phyloP scores from a whole-genome alignment of 2,113 vertebrate genomes.

The Planiliza haematocheilus region DNA sequence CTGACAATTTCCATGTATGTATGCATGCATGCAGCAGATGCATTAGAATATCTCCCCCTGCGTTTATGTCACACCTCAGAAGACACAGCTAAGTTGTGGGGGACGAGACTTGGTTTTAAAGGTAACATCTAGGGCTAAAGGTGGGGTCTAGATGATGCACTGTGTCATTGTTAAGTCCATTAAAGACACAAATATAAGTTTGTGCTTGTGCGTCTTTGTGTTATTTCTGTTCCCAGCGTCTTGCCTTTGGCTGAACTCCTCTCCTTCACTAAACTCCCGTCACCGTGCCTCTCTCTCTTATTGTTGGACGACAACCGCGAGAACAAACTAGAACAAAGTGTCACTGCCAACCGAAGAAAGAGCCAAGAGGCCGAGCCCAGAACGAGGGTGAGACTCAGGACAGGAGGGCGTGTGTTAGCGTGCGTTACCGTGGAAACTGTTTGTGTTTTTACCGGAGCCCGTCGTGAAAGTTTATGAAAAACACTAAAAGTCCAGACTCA shows the following conservation, averaged over 20 bases:
- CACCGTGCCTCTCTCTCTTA: constrained; percentile 19
- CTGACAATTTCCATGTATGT: background rate
- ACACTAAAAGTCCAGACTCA: no score
- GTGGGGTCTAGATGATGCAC: no score
- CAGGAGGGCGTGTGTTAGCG: background rate
- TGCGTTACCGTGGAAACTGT: background rate
- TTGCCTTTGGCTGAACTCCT: constrained; percentile 52
- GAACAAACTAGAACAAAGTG: constrained; percentile 46
- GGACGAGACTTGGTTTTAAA: no score
- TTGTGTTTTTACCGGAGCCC: background rate
- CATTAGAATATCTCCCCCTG: background rate
- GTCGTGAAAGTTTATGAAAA: no score
- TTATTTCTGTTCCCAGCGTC: background rate
- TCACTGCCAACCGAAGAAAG: constrained; percentile 10
- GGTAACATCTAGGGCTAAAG: no score
- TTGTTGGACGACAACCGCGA: constrained; percentile 23
- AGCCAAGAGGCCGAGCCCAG: constrained; percentile 14
- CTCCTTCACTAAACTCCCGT: constrained; percentile 28
- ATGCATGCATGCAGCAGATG: background rate
- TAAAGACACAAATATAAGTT: no score
- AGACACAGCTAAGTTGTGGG: no score
- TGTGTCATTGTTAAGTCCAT: no score
- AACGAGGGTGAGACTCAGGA: constrained; percentile 10
- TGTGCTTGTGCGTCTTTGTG: background rate
- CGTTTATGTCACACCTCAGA: background rate